phyloP scores from a whole-genome alignment of 2,797 vertebrate species.

The Falco biarmicus region DNA sequence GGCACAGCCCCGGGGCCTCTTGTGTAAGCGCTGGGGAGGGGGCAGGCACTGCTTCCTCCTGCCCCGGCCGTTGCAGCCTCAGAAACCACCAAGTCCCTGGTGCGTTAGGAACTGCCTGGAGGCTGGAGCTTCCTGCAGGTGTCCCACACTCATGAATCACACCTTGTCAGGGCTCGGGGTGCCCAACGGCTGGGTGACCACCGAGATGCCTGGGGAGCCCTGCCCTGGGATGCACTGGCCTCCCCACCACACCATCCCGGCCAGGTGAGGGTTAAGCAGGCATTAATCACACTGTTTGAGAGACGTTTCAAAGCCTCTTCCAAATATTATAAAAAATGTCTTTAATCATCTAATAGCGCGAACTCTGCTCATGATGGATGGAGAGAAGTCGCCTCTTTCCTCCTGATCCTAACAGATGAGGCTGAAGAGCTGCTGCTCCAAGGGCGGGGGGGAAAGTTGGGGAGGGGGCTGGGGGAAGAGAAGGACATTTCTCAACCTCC shows the following conservation, averaged over 20 bases:
- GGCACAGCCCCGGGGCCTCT: not conserved
- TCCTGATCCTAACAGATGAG: constrained; percentile 68
- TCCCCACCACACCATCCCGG: not conserved
- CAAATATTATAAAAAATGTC: constrained; percentile 78
- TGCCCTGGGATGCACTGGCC: not conserved
- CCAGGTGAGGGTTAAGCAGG: constrained; percentile 67
- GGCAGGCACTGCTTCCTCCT: constrained; percentile 16
- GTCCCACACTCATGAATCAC: constrained; percentile 61
- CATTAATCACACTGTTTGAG: constrained; percentile 77
- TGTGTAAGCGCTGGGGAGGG: not conserved
- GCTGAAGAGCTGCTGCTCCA: constrained; percentile 49
- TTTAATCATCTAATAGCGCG: constrained; percentile 76
- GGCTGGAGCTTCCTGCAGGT: constrained; percentile 71
- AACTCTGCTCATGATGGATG: constrained; percentile 70
- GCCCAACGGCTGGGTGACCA: not conserved
- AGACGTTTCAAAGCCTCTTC: constrained; percentile 71
- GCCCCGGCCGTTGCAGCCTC: constrained; percentile 70
- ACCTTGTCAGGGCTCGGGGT: constrained; percentile 59
- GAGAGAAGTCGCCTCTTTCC: constrained; percentile 59
- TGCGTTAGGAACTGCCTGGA: constrained; percentile 60
- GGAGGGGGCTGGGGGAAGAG: constrained; percentile 15
- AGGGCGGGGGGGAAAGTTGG: not conserved
- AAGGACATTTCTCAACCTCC: constrained; percentile 74
- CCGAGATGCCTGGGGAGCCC: not conserved
- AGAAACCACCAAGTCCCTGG: constrained; percentile 68